These are phyloP conservation scores for Tragelaphus imberbis DNA, from an alignment of 2,113 vertebrate genomes.

Conservation along the genomic window DNA sequence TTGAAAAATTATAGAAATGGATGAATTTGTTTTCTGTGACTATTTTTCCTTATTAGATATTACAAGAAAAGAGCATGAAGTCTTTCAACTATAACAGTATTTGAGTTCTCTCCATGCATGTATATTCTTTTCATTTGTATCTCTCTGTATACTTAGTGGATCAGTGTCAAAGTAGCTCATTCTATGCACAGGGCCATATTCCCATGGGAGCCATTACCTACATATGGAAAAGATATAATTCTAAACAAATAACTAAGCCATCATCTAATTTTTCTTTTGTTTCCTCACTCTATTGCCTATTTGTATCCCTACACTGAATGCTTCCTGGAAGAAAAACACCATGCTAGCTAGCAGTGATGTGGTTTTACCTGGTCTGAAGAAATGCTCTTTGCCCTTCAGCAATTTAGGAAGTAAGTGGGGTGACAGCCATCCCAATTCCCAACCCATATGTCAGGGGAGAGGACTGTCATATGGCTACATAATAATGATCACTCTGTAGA, in stretches of 20 bases:
- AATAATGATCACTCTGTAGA: slow-evolving; percentile 24
- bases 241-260: neutral
- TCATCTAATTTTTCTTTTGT: neutral
- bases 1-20: neutral
- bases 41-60: neutral
- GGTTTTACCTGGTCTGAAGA: neutral
- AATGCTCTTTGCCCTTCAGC: slow-evolving; percentile 47
- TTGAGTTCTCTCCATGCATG: neutral
- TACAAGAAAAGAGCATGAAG: neutral
- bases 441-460: slow-evolving; percentile 49
- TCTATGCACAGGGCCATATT: neutral
- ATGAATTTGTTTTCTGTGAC: neutral
- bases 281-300: neutral
- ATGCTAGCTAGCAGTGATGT: neutral
- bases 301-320: neutral
- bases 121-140: neutral
- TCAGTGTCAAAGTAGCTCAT: neutral
- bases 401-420: slow-evolving; percentile 26
- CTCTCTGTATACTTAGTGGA: neutral
- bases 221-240: neutral
- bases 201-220: neutral
- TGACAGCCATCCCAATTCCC: slow-evolving; percentile 40
- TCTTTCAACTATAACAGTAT: neutral
- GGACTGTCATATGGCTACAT: slow-evolving; percentile 8
- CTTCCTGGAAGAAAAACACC: neutral